Conservation (phyloP, 2,113 vertebrate genomes). For the Hyperoodon ampullatus region DNA sequence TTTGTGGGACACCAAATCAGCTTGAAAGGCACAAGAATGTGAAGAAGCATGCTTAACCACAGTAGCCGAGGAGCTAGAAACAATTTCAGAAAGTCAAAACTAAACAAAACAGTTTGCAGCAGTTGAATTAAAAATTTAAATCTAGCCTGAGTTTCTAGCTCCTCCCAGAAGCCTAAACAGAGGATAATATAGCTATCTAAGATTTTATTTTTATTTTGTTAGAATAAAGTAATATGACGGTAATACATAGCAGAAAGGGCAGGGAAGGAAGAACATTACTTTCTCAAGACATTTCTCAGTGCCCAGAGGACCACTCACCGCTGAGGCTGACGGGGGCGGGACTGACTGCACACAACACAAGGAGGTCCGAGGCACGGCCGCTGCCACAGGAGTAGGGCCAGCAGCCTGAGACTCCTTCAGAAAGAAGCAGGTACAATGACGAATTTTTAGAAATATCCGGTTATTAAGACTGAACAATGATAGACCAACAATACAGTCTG, state of each 20-base stretch:
- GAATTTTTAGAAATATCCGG: not conserved
- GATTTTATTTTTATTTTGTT: not conserved
- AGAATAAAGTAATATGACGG: not conserved
- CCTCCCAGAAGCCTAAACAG: not conserved
- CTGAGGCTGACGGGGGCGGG: constrained; percentile 36
- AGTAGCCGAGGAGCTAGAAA: not conserved
- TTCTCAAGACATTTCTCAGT: not conserved
- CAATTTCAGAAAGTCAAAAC: not conserved
- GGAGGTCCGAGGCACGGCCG: constrained; percentile 66
- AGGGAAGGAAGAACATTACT: not conserved
- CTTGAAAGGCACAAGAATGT: not conserved
- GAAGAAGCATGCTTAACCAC: not conserved
- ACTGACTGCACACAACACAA: constrained; percentile 76
- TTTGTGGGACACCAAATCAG: not conserved
- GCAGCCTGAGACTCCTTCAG: constrained; percentile 36
- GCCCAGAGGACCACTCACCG: constrained; percentile 74
- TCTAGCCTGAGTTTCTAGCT: not conserved
- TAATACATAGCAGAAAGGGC: not conserved
- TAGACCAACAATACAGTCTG: not conserved
- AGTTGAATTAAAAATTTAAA: constrained; percentile 32
- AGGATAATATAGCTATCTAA: not conserved
- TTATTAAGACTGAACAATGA: not conserved
- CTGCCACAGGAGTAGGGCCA: not conserved
- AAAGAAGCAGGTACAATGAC: not conserved
- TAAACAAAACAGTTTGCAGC: not conserved